Base-by-base conservation (phyloP, 2,113 vertebrate genomes). In the Rostratula benghalensis region DNA sequence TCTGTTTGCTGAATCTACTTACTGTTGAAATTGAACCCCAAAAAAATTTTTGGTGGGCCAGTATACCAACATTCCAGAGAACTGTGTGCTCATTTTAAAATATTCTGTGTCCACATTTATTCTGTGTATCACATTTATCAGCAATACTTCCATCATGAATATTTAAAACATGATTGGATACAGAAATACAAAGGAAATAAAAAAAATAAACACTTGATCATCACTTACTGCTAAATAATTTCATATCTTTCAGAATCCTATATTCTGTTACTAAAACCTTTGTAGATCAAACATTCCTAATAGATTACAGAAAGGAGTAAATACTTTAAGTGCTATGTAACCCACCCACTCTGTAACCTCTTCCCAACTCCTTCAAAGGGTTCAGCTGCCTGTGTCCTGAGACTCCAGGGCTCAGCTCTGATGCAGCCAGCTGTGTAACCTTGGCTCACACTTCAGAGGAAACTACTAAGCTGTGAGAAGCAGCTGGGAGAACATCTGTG, bases 351-450 rank as follows among this genome's bases (percentile, higher is more conserved):
- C 70, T 5, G 7, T 76, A 96, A 91, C 53, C 89, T 95, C 87
- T 87, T 84, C 37, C 70, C 69, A 94, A 11, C 53, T 91, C 65
- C 45, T 93, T 31, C 71, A 71, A 75, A 70, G 87, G 73, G 79
- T 50, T 94, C 86, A 93, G 64, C 83, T 94, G 67, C 17, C 41
- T 11, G 46, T 0, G 9, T 57, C 81, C 65, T 73, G 67, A 65
- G 85, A 92, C 86, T 73, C 35, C 75, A 65, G 41, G 46, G 80
- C 86, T 95, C 35, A 93, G 91, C 87, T 76, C 65, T 94, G 94
- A 95, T 89, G 45, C 41, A 97, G 67, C 78, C 96, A 97, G 95
- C 94, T 96, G 95, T 35, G 65, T 73, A 91, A 95, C 89, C 77
- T 78, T 95, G 93, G 87, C 96, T 96, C 48, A 41, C 35, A 61